Base-by-base conservation (phyloP, 2,113 vertebrate genomes). In the Aptenodytes forsteri region DNA sequence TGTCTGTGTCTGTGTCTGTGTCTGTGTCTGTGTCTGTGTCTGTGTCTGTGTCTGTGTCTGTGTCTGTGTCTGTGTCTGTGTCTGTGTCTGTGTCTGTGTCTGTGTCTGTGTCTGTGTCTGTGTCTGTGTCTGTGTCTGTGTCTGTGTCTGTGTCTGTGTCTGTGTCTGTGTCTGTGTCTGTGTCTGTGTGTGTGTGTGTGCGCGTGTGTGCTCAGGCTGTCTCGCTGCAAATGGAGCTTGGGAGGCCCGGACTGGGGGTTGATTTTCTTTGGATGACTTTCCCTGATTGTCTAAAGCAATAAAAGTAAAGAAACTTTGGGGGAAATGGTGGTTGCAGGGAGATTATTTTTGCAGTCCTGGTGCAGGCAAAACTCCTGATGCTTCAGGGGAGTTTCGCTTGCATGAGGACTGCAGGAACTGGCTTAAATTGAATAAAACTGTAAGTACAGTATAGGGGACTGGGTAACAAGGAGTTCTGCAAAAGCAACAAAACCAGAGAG, bases 401-500 rank as follows among this genome's bases (percentile, higher is more conserved):
- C 82, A 90, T 25, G 67, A 81, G 87, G 94, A 95, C 55, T 65
- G 92, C 90, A 92, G 90, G 93, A 89, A 95, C 90, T 96, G 95
- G 93, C 91, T 97, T 85, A 95, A 93, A 97, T 92, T 94, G 96
- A 97, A 97, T 93, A 96, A 96, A 97, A 97, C 79, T 95, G 91
- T 94, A 94, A 96, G 96, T 95, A 96, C 95, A 96, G 94, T 95
- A 95, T 27, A 65, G 59, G 93, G 93, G 79, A 90, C 64, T 5
- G 86, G 49, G 87, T 89, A 97, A 95, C 93, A 91, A 96, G 94
- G 90, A 90, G 92, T 90, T 94, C 91, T 96, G 96, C 94, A 97
- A 96, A 97, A 94, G 92, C 95, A 97, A 94, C 97, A 96, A 95
- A 89, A 96, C 84, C 79, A 0, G 96, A 93, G 96, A 96, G 95